phyloP scores from a whole-genome alignment of 53 echinoderm and acorn worm species.

The Echinometra lucunter region DNA sequence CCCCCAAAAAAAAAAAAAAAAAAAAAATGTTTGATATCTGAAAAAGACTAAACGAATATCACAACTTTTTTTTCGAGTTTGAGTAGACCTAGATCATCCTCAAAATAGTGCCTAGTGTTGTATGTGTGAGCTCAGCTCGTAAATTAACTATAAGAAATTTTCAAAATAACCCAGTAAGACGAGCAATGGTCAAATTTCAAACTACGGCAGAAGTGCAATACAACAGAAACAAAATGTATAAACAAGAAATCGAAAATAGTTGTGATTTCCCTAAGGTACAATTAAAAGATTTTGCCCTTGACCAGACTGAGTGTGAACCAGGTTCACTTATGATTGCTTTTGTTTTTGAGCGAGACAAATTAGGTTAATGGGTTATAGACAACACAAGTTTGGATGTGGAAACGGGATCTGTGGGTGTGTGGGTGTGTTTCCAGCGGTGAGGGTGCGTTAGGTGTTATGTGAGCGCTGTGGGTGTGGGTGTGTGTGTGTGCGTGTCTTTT shows the following conservation, averaged over 20 bases:
- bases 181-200: constrained; percentile 13
- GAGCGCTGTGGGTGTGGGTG: background rate
- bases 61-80: background rate
- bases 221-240: background rate
- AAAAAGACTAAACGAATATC: background rate
- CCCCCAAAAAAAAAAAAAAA: too few species aligned
- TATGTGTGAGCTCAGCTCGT: background rate
- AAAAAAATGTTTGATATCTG: background rate
- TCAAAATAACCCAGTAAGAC: background rate
- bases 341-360: constrained; percentile 13
- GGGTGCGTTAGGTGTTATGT: background rate
- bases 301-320: constrained; percentile 7
- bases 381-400: background rate
- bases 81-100: background rate
- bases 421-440: too few species aligned
- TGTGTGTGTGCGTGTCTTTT: too few species aligned
- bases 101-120: background rate
- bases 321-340: background rate
- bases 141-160: constrained; percentile 4
- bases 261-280: background rate
- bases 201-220: background rate
- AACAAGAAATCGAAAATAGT: background rate
- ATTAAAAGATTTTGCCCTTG: constrained; percentile 47
- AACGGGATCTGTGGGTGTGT: background rate
- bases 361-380: constrained; percentile 40